Base-by-base conservation (phyloP, 2,888 invertebrate genomes). In the Cephus sareptanus region DNA sequence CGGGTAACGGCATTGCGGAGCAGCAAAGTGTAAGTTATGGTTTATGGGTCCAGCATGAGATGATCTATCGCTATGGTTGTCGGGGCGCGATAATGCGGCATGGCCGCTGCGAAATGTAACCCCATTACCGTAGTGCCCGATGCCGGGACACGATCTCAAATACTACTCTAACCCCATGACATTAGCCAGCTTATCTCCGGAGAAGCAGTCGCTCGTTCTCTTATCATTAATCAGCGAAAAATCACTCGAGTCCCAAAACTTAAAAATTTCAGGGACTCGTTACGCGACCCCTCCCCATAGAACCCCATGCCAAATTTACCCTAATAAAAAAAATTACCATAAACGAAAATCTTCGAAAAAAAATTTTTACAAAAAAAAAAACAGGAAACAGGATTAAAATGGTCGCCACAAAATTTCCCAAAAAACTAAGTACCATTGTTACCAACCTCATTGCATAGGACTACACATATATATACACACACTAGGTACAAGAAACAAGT, bases 61-160 rank as follows among this genome's bases (percentile, higher is more conserved):
- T 90, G 89, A 90, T 90, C 87, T 88, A 90, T 89, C 84, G 88
- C 85, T 86, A 84, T 83, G 87, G 85, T 87, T 89, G 88, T 85
- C 81, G 81, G 83, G 85, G 83, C 85, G 86, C 85, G 89, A 90
- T 90, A 90, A 78, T 78, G 87, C 86, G 84, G 78, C 69, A 77
- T 74, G 56, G 13, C 34, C 30, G 69, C 77, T 75, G 76, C 34
- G 75, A 81, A 81, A 77, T 75, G 75, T 74, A 89, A 87, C 89
- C 88, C 89, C 87, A 90, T 90, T 90, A 90, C 85, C 82, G 85
- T 56, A 87, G 86, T 86, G 83, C 83, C 85, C 85, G 87, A 90
- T 90, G 90, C 90, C 86, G 80, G 87, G 88, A 90, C 90, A 90
- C 90, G 90, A 89, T 88, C 87, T 86, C 86, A 84, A 86, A 85